These are phyloP conservation scores for Psilopsiagon aymara DNA, from an alignment of 2,113 vertebrate genomes.

Conservation along the genomic window DNA sequence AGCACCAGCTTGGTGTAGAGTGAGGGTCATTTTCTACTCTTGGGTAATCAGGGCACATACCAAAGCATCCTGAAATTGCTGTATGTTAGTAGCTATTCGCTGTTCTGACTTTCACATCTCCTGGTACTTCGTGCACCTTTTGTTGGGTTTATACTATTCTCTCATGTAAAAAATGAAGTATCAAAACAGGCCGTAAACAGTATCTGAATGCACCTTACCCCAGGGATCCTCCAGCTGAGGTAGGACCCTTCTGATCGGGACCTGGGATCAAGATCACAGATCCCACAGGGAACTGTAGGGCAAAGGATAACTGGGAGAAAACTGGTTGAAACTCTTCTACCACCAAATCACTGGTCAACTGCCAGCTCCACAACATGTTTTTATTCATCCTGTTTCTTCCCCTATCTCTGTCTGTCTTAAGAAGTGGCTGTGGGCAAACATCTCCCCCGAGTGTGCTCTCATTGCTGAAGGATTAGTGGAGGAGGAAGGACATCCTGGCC, in stretches of 20 bases:
- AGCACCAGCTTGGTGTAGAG: neutral
- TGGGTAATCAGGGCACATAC: neutral
- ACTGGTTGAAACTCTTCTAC: neutral
- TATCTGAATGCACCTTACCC: neutral
- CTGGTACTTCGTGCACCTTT: neutral
- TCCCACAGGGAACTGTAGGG: neutral
- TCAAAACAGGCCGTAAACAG: neutral
- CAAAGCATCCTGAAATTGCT: neutral
- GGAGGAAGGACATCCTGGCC: neutral
- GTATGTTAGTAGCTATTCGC: rapidly evolving
- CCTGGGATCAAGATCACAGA: neutral
- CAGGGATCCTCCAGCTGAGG: neutral
- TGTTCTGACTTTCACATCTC: neutral
- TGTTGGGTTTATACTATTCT: neutral
- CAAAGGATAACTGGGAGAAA: neutral
- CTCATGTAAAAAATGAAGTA: neutral
- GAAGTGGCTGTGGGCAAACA: neutral
- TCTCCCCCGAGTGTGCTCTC: neutral
- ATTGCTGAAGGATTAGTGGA: neutral
- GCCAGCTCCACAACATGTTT: neutral
- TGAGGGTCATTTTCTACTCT: neutral
- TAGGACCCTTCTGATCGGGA: neutral
- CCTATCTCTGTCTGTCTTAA: neutral
- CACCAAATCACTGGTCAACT: neutral
- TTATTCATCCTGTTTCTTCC: neutral